Base-by-base conservation (phyloP, 1,140 invertebrate genomes). In the Phocides pigmalion region DNA sequence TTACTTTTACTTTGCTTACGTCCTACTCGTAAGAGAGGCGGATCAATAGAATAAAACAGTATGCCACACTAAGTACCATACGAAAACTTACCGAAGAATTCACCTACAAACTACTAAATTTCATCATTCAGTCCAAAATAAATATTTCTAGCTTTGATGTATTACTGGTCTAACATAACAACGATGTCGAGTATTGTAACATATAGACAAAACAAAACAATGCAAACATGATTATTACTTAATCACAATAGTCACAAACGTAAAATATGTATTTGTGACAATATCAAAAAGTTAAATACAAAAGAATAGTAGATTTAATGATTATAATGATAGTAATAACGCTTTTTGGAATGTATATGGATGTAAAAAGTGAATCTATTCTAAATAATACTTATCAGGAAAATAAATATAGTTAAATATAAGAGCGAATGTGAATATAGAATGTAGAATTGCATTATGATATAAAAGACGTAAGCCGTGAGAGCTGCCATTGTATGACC, bases 231-330 rank as follows among this genome's bases (percentile, higher is more conserved):
- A 22, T 14, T 22, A 14, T 22, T 28, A 8, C 25, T 28, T 28
- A 28, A 28, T 28, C 5, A 2, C 11, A 16, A 3, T 11, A 32
- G 22, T 22, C 47, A 49, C 47, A 49, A n/a, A 47, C 20, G 20
- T 22, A 22, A 22, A 28, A 28, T 28, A 32, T 14, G n/a, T 49
- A 28, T 49, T 49, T 49, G 46, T 49, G 47, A 49, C 47, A 49
- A 28, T 12, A 8, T 28, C 9, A 28, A 6, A 28, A 28, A 28
- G n/a, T 3, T 28, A 28, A 28, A 28, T 28, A 28, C 25, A 28
- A 28, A 28, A 28, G 25, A 28, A 28, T 8, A 28, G 1, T 28
- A 1, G 25, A 28, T 28, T 28, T 28, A 1, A 47, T n/a, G 22
- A n/a, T 20, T 3, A 46, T n/a, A 20, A 20, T 46, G 1, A 22